Conservation (phyloP, 2,888 invertebrate genomes). For the Diplazon laetatorius region DNA sequence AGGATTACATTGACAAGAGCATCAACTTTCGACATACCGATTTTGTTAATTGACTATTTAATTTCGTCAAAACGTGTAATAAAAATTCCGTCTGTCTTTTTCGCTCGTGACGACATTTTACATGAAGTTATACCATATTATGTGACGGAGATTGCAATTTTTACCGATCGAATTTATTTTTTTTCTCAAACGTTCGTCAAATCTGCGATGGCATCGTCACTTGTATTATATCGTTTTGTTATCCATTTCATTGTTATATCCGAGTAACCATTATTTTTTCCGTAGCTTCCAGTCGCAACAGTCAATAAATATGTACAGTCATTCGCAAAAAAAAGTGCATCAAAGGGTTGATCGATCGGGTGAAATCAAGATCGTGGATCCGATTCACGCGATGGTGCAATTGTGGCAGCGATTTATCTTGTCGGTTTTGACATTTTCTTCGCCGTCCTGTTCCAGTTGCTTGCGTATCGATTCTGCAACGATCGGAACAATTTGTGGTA, state of each 20-base stretch:
- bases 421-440: slow-evolving; percentile 72
- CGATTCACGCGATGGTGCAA: slow-evolving; percentile 74
- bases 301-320: neutral
- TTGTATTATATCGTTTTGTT: too few relatives aligned
- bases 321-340: neutral
- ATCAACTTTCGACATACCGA: neutral
- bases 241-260: neutral
- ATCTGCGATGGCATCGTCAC: too few relatives aligned
- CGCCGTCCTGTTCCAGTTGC: slow-evolving; percentile 75
- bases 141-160: too few relatives aligned
- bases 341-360: too few relatives aligned
- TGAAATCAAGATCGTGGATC: slow-evolving; percentile 7
- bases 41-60: too few relatives aligned
- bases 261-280: neutral
- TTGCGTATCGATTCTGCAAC: slow-evolving; percentile 76
- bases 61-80: too few relatives aligned
- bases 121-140: too few relatives aligned
- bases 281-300: neutral
- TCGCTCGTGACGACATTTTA: too few relatives aligned
- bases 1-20: neutral
- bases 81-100: too few relatives aligned
- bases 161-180: too few relatives aligned
- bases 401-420: slow-evolving; percentile 75
- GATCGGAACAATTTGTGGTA: slow-evolving; percentile 21
- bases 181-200: too few relatives aligned